A percentile compares a stretch with the other conserved stretches of the same genome.
These are phyloP conservation scores for Ellobius talpinus DNA, from an alignment of 2,113 vertebrate genomes.

Conservation along the genomic window DNA sequence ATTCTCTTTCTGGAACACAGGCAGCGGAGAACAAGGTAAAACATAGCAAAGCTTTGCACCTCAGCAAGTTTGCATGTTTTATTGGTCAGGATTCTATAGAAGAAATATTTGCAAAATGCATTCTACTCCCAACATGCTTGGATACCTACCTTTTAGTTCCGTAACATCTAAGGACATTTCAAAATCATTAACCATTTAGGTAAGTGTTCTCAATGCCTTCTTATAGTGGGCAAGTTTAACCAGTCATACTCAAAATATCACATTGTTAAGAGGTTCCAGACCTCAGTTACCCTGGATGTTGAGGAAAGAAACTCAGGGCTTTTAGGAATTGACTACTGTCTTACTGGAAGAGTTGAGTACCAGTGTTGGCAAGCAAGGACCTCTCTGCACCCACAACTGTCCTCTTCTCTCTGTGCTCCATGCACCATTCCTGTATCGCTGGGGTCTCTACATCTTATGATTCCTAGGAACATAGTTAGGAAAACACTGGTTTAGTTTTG, in stretches of 20 bases:
- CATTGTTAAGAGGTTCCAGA: not conserved
- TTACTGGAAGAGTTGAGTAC: not conserved
- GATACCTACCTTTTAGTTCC: not conserved
- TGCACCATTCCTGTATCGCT: not conserved
- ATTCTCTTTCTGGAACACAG: not conserved
- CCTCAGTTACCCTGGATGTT: not conserved
- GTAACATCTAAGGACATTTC: not conserved
- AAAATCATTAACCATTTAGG: not conserved
- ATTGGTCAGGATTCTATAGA: not conserved
- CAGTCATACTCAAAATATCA: not conserved
- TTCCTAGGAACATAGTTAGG: not conserved
- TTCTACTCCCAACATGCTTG: not conserved
- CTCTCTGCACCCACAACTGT: not conserved
- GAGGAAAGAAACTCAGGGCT: not conserved
- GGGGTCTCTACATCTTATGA: not conserved
- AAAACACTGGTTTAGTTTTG: not conserved
- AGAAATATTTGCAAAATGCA: not conserved
- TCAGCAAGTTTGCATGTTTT: not conserved
- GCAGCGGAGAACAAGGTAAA: not conserved
- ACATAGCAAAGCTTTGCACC: not conserved
- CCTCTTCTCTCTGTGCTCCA: not conserved
- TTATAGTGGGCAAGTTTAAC: not conserved
- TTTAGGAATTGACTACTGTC: not conserved
- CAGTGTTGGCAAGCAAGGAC: not conserved
- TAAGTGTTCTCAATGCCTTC: not conserved